Evolutionary conservation across 2,797 vertebrate species (phyloP).

Genomic region (Acanthis flammea): DNA sequence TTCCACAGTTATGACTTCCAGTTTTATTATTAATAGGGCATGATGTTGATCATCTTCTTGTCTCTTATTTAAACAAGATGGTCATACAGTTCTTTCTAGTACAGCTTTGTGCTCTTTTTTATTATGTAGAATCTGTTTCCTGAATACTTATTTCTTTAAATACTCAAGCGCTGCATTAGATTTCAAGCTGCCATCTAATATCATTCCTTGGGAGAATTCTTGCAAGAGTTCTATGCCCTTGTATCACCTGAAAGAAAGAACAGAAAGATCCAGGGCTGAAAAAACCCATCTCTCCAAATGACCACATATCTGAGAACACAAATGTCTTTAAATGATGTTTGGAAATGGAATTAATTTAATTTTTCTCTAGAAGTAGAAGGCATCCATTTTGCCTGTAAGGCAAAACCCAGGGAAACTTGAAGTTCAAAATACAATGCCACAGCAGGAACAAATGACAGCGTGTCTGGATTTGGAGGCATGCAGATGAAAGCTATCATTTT

Average conservation of each 20-base stretch:
- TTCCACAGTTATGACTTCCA: slow-evolving; percentile 59
- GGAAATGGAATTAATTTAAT: not conserved
- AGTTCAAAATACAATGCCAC: not conserved
- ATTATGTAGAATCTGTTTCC: not conserved
- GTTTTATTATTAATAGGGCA: slow-evolving; percentile 59
- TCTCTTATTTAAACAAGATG: slow-evolving; percentile 65
- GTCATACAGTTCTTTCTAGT: not conserved
- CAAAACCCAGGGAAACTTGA: not conserved
- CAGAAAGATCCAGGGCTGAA: not conserved
- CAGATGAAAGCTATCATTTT: not conserved
- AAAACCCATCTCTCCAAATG: not conserved
- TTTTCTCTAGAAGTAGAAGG: slow-evolving; percentile 4
- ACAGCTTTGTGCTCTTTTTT: slow-evolving; percentile 5
- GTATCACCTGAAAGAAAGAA: not conserved
- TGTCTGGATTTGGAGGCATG: slow-evolving; percentile 1
- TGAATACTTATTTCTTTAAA: slow-evolving; percentile 18
- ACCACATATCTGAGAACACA: not conserved
- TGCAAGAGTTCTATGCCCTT: not conserved
- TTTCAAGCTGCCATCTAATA: not conserved
- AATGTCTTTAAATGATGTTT: not conserved
- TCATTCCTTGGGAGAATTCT: not conserved
- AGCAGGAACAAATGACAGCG: slow-evolving; percentile 4
- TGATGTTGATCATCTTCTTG: slow-evolving; percentile 45
- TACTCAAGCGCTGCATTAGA: not conserved
- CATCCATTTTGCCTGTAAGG: not conserved